These are phyloP conservation scores for Dinocampus coccinellae DNA, from an alignment of 2,888 invertebrate species.

Conservation along the genomic window DNA sequence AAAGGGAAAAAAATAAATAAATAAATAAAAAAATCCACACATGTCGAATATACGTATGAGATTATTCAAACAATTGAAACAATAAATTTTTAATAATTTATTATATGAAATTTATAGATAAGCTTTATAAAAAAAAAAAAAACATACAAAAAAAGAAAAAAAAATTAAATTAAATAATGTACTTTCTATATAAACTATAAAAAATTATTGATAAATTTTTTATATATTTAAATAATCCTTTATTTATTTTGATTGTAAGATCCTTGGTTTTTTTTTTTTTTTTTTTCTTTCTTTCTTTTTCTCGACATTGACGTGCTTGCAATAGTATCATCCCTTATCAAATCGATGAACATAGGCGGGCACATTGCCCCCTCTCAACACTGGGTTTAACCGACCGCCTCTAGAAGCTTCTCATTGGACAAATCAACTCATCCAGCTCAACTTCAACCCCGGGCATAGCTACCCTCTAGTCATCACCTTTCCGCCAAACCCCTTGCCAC, in stretches of 20 bases:
- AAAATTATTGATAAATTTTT: no score
- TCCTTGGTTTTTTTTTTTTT: conserved; percentile 6
- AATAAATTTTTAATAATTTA: no score
- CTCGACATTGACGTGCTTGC: conserved; percentile 2
- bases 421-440: conserved; percentile 49
- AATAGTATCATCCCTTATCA: conserved; percentile 52
- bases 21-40: no score
- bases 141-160: no score
- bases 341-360: conserved; percentile 66
- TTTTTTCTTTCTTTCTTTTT: conserved; percentile 4
- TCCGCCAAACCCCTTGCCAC: conserved; percentile 39
- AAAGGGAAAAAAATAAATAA: not conserved
- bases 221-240: not conserved
- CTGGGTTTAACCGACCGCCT: conserved; percentile 52
- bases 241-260: not conserved
- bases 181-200: no score
- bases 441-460: conserved; percentile 52
- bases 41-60: not conserved
- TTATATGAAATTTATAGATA: no score
- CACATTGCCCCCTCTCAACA: conserved; percentile 55
- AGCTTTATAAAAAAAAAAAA: no score
- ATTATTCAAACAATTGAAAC: no score
- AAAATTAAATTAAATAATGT: no score
- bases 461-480: conserved; percentile 35
- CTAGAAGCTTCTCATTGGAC: conserved; percentile 55